Base-by-base conservation (phyloP, 2,888 invertebrate species). In the Diarsia rubi region DNA sequence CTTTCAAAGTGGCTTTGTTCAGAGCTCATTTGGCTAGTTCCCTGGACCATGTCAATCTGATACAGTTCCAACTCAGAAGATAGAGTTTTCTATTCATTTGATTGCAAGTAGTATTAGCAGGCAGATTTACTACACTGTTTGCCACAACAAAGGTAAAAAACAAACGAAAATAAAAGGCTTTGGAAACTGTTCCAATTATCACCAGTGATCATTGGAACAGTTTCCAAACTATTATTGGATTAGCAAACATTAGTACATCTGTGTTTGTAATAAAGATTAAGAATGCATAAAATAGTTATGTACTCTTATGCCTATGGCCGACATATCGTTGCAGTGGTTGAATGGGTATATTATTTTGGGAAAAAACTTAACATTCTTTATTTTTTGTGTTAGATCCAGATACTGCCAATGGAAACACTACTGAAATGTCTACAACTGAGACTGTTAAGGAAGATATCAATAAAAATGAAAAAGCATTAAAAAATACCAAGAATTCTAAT, bases 401-500 rank as follows among this genome's bases (percentile, higher is more conserved):
- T 79, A 92, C 94, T 88, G 94, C 94, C 86, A 96, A 96, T 91
- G 95, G 95, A 86, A 96, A 96, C 87, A 84, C 92, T 77, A 89
- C 91, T 82, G 95, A 94, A 69, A 87, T 91, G 78, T 89, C 89
- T 81, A 93, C 92, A 89, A 85, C 90, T 78, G 95, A 95, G 78
- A 90, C 92, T 90, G 91, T 90, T 75, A 94, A 94, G 76, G 95
- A 95, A 88, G 96, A 96, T 86, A 88, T 93, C 64, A 95, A 95
- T 89, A 95, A 93, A 92, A 96, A 95, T 93, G 95, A 96, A 64
- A 96, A 95, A 87, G 87, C 89, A 86, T 88, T 93, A 87, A 96
- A 95, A 82, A 95, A 91, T 89, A 86, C 91, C 79, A 96, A 94
- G 86, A 94, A 92, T 89, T 90, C 87, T 72, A 94, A 88, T 88